Evolutionary conservation across 2,888 invertebrate genomes (phyloP).

Genomic region (Spodoptera littoralis): DNA sequence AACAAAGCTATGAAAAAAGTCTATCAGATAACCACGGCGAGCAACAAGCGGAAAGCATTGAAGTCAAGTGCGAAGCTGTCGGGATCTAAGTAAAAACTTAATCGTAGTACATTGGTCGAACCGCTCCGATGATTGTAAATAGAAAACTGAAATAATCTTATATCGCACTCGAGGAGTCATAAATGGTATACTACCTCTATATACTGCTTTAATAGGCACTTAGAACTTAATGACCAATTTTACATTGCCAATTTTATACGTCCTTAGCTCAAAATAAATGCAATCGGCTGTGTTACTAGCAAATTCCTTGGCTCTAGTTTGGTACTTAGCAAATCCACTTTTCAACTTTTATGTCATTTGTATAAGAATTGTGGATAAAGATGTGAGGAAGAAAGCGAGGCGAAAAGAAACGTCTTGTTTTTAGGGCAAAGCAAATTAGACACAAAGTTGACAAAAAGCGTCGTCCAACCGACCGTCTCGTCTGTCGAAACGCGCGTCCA

Average conservation of each 20-base stretch:
- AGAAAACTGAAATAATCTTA: slow-evolving; percentile 71
- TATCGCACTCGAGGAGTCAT: slow-evolving; percentile 72
- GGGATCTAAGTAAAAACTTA: slow-evolving; percentile 77
- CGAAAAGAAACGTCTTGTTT: slow-evolving; percentile 61
- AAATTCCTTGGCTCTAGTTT: slow-evolving; percentile 30
- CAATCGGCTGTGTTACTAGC: slow-evolving; percentile 32
- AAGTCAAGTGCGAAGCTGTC: slow-evolving; percentile 65
- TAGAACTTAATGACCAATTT: slow-evolving; percentile 64
- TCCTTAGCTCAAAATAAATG: slow-evolving; percentile 66
- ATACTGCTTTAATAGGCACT: slow-evolving; percentile 71
- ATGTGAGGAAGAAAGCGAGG: slow-evolving; percentile 56
- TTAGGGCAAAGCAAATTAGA: slow-evolving; percentile 79
- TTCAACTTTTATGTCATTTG: slow-evolving; percentile 2
- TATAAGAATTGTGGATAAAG: slow-evolving; percentile 26
- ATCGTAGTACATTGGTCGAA: slow-evolving; percentile 70
- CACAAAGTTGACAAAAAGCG: slow-evolving; percentile 81
- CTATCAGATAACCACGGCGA: slow-evolving; percentile 35
- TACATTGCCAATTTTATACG: slow-evolving; percentile 57
- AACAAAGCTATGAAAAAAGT: slow-evolving; percentile 43
- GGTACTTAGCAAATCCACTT: no score
- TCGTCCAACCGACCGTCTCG: slow-evolving; percentile 53
- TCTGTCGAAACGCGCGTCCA: slow-evolving; percentile 66
- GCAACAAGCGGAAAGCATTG: slow-evolving; percentile 67
- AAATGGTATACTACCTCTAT: slow-evolving; percentile 65
- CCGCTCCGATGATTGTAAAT: slow-evolving; percentile 78